Conservation (phyloP, 2,888 invertebrate genomes). For the Megalurothrips usitatus region DNA sequence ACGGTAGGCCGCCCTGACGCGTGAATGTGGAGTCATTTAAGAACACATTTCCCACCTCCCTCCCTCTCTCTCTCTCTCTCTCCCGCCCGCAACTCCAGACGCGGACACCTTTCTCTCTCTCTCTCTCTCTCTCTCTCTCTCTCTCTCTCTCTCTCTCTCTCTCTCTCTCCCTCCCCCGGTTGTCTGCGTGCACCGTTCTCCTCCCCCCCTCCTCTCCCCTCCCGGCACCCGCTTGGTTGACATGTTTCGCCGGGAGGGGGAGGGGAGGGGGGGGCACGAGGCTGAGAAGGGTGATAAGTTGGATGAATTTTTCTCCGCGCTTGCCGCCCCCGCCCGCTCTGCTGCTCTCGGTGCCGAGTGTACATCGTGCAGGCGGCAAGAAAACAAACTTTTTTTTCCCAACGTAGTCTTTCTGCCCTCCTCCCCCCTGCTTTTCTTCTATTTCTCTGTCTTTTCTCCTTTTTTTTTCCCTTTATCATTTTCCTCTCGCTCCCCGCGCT, state of each 20-base stretch:
- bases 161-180: too few species aligned
- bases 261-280: background rate
- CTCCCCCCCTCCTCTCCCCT: background rate
- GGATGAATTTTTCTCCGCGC: slow-evolving; percentile 22
- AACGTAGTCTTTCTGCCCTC: background rate
- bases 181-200: too few species aligned
- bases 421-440: background rate
- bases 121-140: background rate
- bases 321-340: background rate
- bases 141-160: too few species aligned
- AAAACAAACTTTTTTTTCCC: background rate
- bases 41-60: slow-evolving; percentile 8
- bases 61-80: background rate
- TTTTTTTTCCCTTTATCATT: background rate
- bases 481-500: too few species aligned
- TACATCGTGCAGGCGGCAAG: background rate
- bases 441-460: background rate
- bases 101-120: background rate
- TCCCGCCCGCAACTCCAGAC: background rate
- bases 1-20: slow-evolving; percentile 6
- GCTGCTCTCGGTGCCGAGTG: background rate
- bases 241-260: background rate
- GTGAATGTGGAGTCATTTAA: slow-evolving; percentile 25
- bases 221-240: background rate
- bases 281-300: background rate